Conservation (phyloP, 1,140 invertebrate species). For the Apis laboriosa region DNA sequence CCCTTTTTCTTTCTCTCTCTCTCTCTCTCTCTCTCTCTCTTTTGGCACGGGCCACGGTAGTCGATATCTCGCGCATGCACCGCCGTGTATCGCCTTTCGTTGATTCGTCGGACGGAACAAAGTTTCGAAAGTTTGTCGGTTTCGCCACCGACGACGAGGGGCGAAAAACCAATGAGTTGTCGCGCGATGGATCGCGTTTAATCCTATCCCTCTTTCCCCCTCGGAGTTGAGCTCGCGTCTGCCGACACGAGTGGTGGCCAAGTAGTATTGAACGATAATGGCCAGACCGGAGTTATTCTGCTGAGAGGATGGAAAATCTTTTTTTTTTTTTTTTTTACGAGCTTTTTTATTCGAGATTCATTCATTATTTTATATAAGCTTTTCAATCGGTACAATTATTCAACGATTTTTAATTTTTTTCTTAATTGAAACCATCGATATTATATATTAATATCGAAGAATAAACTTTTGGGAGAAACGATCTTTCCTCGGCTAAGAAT, state of each 20-base stretch:
- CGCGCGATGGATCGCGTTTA: constrained; percentile 5
- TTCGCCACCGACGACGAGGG: neutral
- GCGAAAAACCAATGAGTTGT: constrained; percentile 22
- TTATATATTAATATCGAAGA: too few species aligned
- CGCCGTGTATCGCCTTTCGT: neutral
- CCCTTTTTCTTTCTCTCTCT: neutral
- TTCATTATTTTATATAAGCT: too few species aligned
- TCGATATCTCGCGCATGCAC: constrained; percentile 41
- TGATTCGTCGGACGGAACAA: constrained; percentile 1
- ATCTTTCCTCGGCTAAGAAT: too few species aligned
- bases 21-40: neutral
- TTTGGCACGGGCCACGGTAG: neutral
- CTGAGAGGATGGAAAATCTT: neutral
- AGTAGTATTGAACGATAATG: neutral
- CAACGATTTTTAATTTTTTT: too few species aligned
- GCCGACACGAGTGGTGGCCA: neutral
- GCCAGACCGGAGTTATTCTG: neutral
- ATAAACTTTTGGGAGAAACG: too few species aligned
- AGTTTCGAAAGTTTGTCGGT: constrained; percentile 6
- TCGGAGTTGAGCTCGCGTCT: neutral
- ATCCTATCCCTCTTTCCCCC: neutral
- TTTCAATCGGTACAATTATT: too few species aligned
- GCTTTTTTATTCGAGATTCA: too few species aligned
- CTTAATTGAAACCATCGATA: too few species aligned
- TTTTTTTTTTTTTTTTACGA: too few species aligned